Percentiles rank a stretch among this genome's conserved stretches.
These are phyloP conservation scores for Triops cancriformis DNA, from an alignment of 1,140 invertebrate species.

Conservation along the genomic window DNA sequence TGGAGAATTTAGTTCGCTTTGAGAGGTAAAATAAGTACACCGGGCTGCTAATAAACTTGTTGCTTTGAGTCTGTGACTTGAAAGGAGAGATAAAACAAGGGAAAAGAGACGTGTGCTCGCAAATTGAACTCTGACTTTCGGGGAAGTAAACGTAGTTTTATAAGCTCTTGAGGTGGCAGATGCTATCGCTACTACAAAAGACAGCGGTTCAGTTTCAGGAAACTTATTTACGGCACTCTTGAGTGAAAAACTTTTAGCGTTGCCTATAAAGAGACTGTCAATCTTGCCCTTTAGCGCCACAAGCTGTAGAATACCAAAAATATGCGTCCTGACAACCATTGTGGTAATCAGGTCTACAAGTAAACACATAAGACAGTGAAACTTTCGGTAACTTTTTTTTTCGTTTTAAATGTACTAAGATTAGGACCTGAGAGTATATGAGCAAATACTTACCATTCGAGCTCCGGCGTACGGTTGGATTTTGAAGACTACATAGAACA, in stretches of 20 bases:
- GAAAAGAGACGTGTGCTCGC: neutral
- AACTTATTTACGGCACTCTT: neutral
- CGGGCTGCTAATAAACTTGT: neutral
- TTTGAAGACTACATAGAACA: neutral
- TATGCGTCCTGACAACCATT: neutral
- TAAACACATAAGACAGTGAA: too few species aligned
- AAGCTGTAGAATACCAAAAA: neutral
- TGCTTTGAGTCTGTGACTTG: neutral
- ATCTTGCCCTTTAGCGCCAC: neutral
- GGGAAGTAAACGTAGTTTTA: neutral
- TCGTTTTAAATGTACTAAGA: too few species aligned
- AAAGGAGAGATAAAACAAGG: neutral
- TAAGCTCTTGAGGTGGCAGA: neutral
- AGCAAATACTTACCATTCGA: neutral
- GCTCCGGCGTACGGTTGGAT: neutral
- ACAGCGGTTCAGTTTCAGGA: neutral
- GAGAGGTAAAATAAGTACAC: neutral
- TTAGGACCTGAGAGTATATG: too few species aligned
- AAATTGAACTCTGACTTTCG: neutral
- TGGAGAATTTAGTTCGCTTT: neutral
- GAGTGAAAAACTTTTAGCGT: neutral
- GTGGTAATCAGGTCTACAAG: too few species aligned
- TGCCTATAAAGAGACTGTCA: neutral
- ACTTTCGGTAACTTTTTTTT: too few species aligned
- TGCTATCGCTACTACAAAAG: conserved; percentile 7